Evolutionary conservation across 35 echinoderm and acorn worm genomes (phyloP).

Genomic region (Holothuria glaberrima): DNA sequence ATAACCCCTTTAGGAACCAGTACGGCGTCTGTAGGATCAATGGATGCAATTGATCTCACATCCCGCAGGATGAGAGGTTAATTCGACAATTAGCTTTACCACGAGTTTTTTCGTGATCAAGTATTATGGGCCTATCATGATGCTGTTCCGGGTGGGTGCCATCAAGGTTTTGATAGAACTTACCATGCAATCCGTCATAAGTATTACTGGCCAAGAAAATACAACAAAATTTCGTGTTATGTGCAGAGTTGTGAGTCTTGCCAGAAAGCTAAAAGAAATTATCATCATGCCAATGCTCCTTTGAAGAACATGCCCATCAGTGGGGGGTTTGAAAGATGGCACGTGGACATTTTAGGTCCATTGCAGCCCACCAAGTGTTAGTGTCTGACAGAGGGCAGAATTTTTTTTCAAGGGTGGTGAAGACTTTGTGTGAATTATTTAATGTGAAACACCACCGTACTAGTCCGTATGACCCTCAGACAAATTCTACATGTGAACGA

Average conservation of each 20-base stretch:
- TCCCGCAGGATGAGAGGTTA: not conserved
- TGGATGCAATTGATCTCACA: not conserved
- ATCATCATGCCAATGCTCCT: slow-evolving; percentile 27
- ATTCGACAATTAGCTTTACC: slow-evolving; percentile 40
- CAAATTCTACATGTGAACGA: too few relatives aligned
- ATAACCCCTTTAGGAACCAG: not conserved
- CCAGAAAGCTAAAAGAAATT: slow-evolving; percentile 28
- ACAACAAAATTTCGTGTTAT: slow-evolving; percentile 20
- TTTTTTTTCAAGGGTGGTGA: slow-evolving; percentile 24
- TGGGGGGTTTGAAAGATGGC: slow-evolving; percentile 40
- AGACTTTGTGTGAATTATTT: slow-evolving; percentile 29
- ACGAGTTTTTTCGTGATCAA: not conserved
- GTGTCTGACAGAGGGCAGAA: too few relatives aligned
- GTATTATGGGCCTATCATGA: not conserved
- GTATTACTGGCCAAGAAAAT: slow-evolving; percentile 50
- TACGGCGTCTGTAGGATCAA: not conserved
- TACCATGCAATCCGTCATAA: slow-evolving; percentile 47
- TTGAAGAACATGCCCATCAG: too few relatives aligned
- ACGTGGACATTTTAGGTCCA: slow-evolving; percentile 53
- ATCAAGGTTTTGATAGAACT: slow-evolving; percentile 54
- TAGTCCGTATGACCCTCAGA: too few relatives aligned
- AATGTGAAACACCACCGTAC: too few relatives aligned
- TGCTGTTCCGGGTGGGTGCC: slow-evolving; percentile 29
- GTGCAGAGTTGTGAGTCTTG: slow-evolving; percentile 30
- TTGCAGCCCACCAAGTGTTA: slow-evolving; percentile 35